Conservation (phyloP, 1,140 invertebrate species). For the Caenorhabditis remanei region DNA sequence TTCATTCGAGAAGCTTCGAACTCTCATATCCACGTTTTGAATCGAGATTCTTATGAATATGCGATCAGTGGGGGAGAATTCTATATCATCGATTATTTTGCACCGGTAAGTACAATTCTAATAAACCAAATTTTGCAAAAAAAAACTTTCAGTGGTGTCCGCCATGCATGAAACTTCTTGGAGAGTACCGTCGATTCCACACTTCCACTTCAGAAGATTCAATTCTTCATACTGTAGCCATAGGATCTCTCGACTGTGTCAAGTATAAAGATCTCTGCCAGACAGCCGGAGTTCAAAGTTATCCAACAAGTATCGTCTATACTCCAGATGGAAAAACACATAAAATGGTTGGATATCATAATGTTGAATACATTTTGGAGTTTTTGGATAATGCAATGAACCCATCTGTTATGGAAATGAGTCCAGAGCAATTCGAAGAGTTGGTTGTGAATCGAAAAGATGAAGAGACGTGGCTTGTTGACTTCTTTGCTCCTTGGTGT, state of each 20-base stretch:
- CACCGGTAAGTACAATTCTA: conserved; percentile 80
- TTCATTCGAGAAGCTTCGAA: conserved; percentile 83
- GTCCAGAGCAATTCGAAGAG: conserved; percentile 80
- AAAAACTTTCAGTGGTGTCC: conserved; percentile 82
- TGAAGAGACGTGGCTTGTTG: conserved; percentile 82
- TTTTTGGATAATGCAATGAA: conserved; percentile 82
- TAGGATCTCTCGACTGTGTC: conserved; percentile 82
- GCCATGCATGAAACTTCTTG: conserved; percentile 85
- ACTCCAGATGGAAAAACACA: conserved; percentile 80
- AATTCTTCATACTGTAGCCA: conserved; percentile 81
- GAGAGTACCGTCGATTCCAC: conserved; percentile 82
- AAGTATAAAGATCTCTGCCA: conserved; percentile 79
- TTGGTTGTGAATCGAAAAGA: conserved; percentile 80
- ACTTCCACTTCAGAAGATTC: conserved; percentile 37
- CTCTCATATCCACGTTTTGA: conserved; percentile 82
- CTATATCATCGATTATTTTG: conserved; percentile 87
- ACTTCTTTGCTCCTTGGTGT: conserved; percentile 84
- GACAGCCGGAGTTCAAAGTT: conserved; percentile 79
- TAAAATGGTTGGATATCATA: conserved; percentile 82
- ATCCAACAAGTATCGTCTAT: conserved; percentile 85
- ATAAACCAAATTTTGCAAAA: background rate
- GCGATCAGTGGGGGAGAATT: conserved; percentile 79
- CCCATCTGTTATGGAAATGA: conserved; percentile 82
- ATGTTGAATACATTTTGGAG: conserved; percentile 82
- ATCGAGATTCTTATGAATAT: conserved; percentile 80